Percentiles rank a stretch among this genome's conserved stretches.
phyloP scores from a whole-genome alignment of 1,140 invertebrate genomes.

The Druon quercuslanigerum region DNA sequence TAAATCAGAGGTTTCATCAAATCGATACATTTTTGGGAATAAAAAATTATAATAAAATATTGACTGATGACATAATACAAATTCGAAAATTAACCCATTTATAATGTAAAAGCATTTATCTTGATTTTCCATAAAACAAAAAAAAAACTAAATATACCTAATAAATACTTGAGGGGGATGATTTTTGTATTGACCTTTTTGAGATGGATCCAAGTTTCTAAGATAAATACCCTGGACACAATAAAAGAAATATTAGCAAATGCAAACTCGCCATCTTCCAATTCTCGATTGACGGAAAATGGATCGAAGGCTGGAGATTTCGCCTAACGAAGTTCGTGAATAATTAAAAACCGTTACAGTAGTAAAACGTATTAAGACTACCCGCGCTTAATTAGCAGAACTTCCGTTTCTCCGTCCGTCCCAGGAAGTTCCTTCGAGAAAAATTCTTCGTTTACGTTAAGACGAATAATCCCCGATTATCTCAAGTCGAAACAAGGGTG shows the following conservation, averaged over 20 bases:
- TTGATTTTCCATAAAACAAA: too few relatives aligned
- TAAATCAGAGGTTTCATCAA: too few relatives aligned
- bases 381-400: constrained; percentile 60
- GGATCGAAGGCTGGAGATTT: constrained; percentile 45
- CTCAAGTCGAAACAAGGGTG: background rate
- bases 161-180: too few relatives aligned
- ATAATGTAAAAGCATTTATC: too few relatives aligned
- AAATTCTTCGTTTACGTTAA: constrained; percentile 43
- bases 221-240: constrained; percentile 18
- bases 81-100: too few relatives aligned
- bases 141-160: too few relatives aligned
- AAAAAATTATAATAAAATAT: too few relatives aligned
- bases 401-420: constrained; percentile 49
- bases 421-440: constrained; percentile 45
- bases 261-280: constrained; percentile 54
- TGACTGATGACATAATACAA: too few relatives aligned
- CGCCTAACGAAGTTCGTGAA: constrained; percentile 54
- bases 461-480: constrained; percentile 30
- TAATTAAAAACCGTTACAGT: constrained; percentile 65
- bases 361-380: constrained; percentile 62
- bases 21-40: too few relatives aligned
- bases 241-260: constrained; percentile 46
- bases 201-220: background rate
- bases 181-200: background rate
- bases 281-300: constrained; percentile 59